Base-by-base conservation (phyloP, 1,140 invertebrate species). In the Drosophila nikananu region DNA sequence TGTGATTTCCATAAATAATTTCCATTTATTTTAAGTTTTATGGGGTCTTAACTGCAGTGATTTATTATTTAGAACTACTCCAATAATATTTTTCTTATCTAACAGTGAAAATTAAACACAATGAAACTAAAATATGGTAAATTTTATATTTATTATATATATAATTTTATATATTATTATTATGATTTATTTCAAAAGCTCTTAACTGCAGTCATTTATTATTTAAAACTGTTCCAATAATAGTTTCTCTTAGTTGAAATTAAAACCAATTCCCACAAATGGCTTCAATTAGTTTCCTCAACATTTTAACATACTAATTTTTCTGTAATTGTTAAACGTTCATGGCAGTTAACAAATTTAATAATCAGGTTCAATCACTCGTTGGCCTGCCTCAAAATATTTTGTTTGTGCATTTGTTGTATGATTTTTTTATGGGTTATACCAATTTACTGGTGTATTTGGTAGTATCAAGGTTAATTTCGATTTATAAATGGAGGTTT, bases 401-500 rank as follows among this genome's bases (percentile, higher is more conserved):
- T 21, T 3, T 1, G 9, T 72, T 46, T 41, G 27, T 41, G 32
- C 19, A 27, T 61, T 25, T 44, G n/a, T 44, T 67, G 57, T 74
- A 63, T 48, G 42, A 58, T 17, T 52, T 55, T 55, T 59, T 37
- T 57, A 35, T 65, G 37, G 66, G 23, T 67, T 71, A 60, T 71
- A 84, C 62, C 27, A 23, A 52, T 42, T 44, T 42, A n/a, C 35
- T 49, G 35, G 58, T 72, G 23, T 75, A 62, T 89, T 84, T 84
- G 81, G 77, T 21, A 32, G n/a, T 59, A 89, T 84, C 84, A 87
- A 87, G 84, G 84, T 89, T 80, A 81, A 67, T 78, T 89, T 87
- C 66, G 65, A 49, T 87, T 75, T 70, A 68, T 66, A 83, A 73
- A 83, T 73, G 67, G 60, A 63, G 25, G 30, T 37, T 57, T 62